Evolutionary conservation across 1,140 invertebrate genomes (phyloP).

Genomic region (Ceratosolen fusciceps): DNA sequence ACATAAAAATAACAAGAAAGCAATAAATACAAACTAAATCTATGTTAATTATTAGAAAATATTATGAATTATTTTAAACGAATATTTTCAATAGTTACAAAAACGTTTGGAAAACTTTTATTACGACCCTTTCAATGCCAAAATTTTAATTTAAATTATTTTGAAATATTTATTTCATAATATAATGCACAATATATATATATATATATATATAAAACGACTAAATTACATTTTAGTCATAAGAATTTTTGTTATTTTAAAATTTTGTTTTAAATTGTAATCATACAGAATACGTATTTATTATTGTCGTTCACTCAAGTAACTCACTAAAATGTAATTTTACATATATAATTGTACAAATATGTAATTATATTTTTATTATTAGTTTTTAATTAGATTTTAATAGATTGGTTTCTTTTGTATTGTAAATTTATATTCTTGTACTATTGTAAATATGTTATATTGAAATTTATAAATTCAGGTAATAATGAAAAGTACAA

Average conservation of each 20-base stretch:
- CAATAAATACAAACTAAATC: slow-evolving; percentile 45
- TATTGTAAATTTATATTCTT: too few species aligned
- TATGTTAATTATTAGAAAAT: slow-evolving; percentile 32
- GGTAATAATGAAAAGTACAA: too few species aligned
- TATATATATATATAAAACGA: slow-evolving; percentile 50
- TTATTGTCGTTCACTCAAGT: slow-evolving; percentile 6
- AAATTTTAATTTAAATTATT: slow-evolving; percentile 1
- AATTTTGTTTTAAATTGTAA: slow-evolving; percentile 19
- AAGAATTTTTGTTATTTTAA: slow-evolving; percentile 11
- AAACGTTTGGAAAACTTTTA: slow-evolving; percentile 27
- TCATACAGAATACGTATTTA: slow-evolving; percentile 12
- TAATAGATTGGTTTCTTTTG: too few species aligned
- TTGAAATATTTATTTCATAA: too few species aligned
- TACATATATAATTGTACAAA: slow-evolving; percentile 36
- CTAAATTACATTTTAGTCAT: background rate
- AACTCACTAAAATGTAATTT: slow-evolving; percentile 37
- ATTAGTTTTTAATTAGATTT: too few species aligned
- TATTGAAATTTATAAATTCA: too few species aligned
- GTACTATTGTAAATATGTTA: too few species aligned
- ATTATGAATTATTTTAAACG: slow-evolving; percentile 26
- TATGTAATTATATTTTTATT: too few species aligned
- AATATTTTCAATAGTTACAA: background rate
- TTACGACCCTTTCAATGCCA: slow-evolving; percentile 51
- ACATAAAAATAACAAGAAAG: slow-evolving; percentile 28
- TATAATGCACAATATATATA: slow-evolving; percentile 41